phyloP scores from a whole-genome alignment of 53 echinoderm and acorn worm genomes.

The Patiria pectinifera region DNA sequence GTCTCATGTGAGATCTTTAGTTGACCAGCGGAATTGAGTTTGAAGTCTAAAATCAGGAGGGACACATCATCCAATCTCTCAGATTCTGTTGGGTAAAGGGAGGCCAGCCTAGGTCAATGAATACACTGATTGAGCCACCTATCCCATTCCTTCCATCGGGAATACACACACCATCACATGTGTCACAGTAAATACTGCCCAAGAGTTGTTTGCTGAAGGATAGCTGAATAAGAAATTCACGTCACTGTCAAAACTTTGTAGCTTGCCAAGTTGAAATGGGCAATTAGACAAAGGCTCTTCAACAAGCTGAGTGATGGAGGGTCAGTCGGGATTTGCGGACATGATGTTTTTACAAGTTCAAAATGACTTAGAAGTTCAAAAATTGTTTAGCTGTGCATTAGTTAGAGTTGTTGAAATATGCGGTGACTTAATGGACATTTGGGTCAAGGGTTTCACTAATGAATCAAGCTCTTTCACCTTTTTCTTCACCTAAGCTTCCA shows the following conservation, averaged over 20 bases:
- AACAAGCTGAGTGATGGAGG: neutral
- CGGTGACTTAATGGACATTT: neutral
- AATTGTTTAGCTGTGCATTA: neutral
- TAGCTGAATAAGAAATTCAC: neutral
- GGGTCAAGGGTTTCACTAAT: neutral
- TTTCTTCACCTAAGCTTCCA: neutral
- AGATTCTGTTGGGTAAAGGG: neutral
- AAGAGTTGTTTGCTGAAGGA: neutral
- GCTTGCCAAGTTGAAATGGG: neutral
- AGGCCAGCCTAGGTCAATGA: neutral
- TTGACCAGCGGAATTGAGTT: slow-evolving; percentile 8
- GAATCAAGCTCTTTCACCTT: neutral
- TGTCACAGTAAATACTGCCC: neutral
- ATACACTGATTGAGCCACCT: neutral
- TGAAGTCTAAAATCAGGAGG: neutral
- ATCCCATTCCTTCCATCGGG: neutral
- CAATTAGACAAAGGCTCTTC: neutral
- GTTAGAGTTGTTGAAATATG: neutral
- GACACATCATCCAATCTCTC: neutral
- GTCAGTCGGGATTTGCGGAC: neutral
- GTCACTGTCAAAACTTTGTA: neutral
- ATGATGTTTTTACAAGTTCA: neutral
- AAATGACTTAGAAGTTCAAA: neutral
- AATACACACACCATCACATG: neutral
- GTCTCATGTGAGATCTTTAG: neutral